Conservation (phyloP, 2,113 vertebrate species). For the Aspiorhynchus laticeps region DNA sequence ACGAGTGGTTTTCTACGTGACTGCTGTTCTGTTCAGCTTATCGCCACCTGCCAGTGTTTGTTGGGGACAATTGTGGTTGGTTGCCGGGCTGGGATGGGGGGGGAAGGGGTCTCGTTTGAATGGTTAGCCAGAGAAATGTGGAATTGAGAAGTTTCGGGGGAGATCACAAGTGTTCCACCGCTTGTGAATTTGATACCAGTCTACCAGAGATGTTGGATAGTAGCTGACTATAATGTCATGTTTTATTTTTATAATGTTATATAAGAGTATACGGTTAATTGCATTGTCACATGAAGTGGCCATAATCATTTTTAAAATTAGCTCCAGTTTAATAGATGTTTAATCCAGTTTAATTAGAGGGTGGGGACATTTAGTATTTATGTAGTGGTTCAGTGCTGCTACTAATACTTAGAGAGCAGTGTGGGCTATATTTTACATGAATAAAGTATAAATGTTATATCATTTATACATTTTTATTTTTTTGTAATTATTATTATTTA, state of each 20-base stretch:
- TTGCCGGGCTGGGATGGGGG: slow-evolving; percentile 9
- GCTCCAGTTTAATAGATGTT: neutral
- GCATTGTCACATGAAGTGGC: neutral
- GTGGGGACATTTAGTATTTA: neutral
- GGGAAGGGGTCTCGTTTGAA: slow-evolving; percentile 41
- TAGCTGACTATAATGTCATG: neutral
- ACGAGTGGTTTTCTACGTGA: slow-evolving; percentile 48
- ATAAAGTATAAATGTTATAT: too few relatives aligned
- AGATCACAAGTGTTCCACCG: neutral
- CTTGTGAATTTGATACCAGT: neutral
- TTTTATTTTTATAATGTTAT: neutral
- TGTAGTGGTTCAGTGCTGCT: neutral
- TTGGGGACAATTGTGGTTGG: slow-evolving; percentile 48
- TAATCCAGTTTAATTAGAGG: neutral
- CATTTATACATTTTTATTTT: neutral
- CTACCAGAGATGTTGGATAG: neutral
- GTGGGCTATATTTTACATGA: neutral
- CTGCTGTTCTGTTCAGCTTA: slow-evolving; percentile 57
- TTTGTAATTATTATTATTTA: too few relatives aligned
- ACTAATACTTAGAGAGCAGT: neutral
- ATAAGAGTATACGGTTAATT: neutral
- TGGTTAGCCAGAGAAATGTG: too few relatives aligned
- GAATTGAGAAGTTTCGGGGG: slow-evolving; percentile 12
- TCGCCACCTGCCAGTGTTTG: slow-evolving; percentile 58
- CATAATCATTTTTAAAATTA: neutral